Evolutionary conservation across 2,797 vertebrate species (phyloP).

Genomic region (Scomberomorus guttatus): DNA sequence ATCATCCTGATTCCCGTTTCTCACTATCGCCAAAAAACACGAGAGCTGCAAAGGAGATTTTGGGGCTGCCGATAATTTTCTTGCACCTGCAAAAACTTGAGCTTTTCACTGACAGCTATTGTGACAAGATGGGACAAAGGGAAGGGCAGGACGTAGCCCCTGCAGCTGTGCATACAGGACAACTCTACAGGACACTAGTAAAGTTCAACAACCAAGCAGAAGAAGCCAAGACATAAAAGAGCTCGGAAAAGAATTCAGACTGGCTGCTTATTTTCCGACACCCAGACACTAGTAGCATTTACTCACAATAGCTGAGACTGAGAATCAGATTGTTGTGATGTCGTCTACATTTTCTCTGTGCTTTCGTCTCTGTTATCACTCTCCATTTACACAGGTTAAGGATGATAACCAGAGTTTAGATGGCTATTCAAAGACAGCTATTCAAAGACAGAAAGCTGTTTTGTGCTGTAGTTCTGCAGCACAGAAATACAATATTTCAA

Average conservation of each 20-base stretch:
- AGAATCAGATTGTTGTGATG: slow-evolving; percentile 38
- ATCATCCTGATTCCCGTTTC: slow-evolving; percentile 43
- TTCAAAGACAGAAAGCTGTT: slow-evolving; percentile 10
- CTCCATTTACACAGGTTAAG: slow-evolving; percentile 43
- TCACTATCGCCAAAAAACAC: slow-evolving; percentile 47
- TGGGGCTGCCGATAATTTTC: slow-evolving; percentile 69
- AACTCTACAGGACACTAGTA: slow-evolving; percentile 72
- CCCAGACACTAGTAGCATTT: slow-evolving; percentile 46
- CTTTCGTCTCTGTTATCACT: slow-evolving; percentile 11
- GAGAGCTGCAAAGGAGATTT: slow-evolving; percentile 58
- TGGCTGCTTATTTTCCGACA: slow-evolving; percentile 65
- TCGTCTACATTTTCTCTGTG: slow-evolving; percentile 31
- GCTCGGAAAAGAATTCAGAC: slow-evolving; percentile 56
- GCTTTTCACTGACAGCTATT: slow-evolving; percentile 71
- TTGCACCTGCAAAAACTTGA: slow-evolving; percentile 81
- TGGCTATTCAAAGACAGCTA: slow-evolving; percentile 18
- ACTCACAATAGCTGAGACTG: slow-evolving; percentile 19
- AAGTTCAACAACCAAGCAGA: slow-evolving; percentile 76
- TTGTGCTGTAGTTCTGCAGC: slow-evolving; percentile 7
- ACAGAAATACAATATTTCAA: slow-evolving; percentile 16
- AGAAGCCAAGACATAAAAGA: slow-evolving; percentile 66
- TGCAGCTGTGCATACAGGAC: slow-evolving; percentile 87
- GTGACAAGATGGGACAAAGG: slow-evolving; percentile 80
- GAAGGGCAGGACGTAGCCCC: slow-evolving; percentile 67
- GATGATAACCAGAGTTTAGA: slow-evolving; percentile 19